A percentile compares a stretch with the other conserved stretches of the same genome.
These are phyloP conservation scores for Odontothrips loti DNA, from an alignment of 2,888 invertebrate genomes.

Conservation along the genomic window DNA sequence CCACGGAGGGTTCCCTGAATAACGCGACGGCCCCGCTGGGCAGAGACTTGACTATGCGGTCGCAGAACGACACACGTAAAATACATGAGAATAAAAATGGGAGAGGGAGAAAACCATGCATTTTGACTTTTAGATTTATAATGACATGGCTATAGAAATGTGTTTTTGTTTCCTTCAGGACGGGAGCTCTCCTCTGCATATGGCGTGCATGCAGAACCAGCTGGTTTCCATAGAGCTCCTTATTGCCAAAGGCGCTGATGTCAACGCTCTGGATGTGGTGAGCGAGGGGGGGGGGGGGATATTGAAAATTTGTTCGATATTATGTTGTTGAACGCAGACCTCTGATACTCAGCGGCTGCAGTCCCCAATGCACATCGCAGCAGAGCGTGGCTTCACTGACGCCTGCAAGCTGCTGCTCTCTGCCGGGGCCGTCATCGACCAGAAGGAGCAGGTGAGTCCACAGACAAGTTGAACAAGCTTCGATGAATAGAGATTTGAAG, in stretches of 20 bases:
- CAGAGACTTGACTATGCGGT: no score
- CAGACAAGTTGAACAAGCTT: no score
- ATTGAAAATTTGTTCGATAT: no score
- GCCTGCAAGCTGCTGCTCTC: conserved; percentile 58
- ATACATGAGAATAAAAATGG: no score
- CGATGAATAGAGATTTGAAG: no score
- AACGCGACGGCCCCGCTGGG: no score
- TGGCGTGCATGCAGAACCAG: conserved; percentile 47
- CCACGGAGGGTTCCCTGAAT: no score
- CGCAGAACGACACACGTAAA: no score
- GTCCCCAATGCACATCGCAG: conserved; percentile 76
- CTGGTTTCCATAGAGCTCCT: conserved; percentile 65
- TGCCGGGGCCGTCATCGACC: conserved; percentile 64
- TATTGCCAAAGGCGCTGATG: conserved; percentile 64
- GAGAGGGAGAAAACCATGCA: no score
- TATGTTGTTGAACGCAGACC: no score
- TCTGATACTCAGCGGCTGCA: conserved; percentile 66
- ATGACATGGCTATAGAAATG: no score
- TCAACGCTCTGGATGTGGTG: conserved; percentile 69
- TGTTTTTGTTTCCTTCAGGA: conserved; percentile 43
- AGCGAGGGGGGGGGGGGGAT: conserved; percentile 42
- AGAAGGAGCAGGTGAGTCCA: conserved; percentile 52
- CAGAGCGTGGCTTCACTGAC: conserved; percentile 63
- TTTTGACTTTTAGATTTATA: no score
- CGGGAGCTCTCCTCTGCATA: conserved; percentile 48